Evolutionary conservation across 2,113 vertebrate genomes (phyloP), one percentile per base, ranked within the genome.

Genomic region (Chaetodon trifascialis): DNA sequence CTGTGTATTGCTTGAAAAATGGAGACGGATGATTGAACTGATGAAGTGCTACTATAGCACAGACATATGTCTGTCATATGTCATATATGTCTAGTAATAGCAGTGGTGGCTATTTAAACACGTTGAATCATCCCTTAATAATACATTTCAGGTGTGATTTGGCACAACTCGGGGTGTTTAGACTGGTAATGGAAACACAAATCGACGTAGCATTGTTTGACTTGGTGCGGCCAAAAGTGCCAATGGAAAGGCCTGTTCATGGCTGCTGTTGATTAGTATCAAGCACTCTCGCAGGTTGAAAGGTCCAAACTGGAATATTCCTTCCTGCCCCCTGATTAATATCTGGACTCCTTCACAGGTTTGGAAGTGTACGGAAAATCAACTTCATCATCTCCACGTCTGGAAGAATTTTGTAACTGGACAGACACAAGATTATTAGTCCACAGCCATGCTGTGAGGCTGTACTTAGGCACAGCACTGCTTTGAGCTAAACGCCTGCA

Each of bases 241-340:
- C 30, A 30, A 30, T 30, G 30, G 30, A 30, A 30, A 30, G 30
- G 30, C 30, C 30, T 30, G 55, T n/a, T 25, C 6, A 16, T 47
- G 21, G 17, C 63, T 5, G 7, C 63, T 54, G 65, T 46, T 21
- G 23, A 63, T 63, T 69, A 17, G 58, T 25, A 73, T 40, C n/a
- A 66, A 56, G 21, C 38, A 34, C 11, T 15, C 42, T 56, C 16
- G 3, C 51, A 34, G 42, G 34, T 30, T 44, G 4, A 51, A 60
- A 62, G 34, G n/a, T 52, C n/a, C 30, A 73, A 46, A 7, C 54
- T 55, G 11, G 25, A 60, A 60, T 64, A 76, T 63, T 63, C 9
- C 34, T 12, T 36, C 19, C 19, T 55, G 47, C 12, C 23, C 36
- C 17, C 8, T 70, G 34, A 21, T 80, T 56, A 80, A 11, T 58